phyloP scores from a whole-genome alignment of 1,140 invertebrate species.

The Chrysoperla carnea region DNA sequence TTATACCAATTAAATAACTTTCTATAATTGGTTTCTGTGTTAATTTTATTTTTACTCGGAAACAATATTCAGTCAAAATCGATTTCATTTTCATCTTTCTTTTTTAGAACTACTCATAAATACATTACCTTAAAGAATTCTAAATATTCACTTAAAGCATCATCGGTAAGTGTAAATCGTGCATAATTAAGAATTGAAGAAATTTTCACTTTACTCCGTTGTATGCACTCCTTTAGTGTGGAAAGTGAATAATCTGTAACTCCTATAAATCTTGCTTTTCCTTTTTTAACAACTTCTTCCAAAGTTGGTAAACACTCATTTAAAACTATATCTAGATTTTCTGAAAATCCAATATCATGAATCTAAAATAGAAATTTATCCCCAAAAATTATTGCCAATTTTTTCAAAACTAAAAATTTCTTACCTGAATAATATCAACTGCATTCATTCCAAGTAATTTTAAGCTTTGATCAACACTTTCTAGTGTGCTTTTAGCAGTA shows the following conservation, averaged over 20 bases:
- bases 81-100: too few relatives aligned
- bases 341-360: conserved; percentile 81
- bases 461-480: conserved; percentile 65
- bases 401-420: conserved; percentile 6
- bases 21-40: too few relatives aligned
- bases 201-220: conserved; percentile 44
- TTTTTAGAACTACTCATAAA: too few relatives aligned
- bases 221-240: conserved; percentile 51
- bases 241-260: conserved; percentile 78
- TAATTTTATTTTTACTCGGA: too few relatives aligned
- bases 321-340: conserved; percentile 52
- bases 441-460: conserved; percentile 59
- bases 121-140: conserved; percentile 50
- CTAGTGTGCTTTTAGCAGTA: conserved; percentile 48
- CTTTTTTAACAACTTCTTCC: conserved; percentile 47
- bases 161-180: conserved; percentile 62
- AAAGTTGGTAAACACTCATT: conserved; percentile 75
- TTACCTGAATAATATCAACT: conserved; percentile 75
- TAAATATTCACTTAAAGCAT: conserved; percentile 51
- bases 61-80: too few relatives aligned
- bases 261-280: conserved; percentile 70
- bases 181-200: conserved; percentile 62
- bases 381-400: too few relatives aligned
- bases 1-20: too few relatives aligned
- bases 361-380: conserved; percentile 42